These are phyloP conservation scores for Heliconius nattereri DNA, from an alignment of 1,140 invertebrate genomes.

Conservation along the genomic window DNA sequence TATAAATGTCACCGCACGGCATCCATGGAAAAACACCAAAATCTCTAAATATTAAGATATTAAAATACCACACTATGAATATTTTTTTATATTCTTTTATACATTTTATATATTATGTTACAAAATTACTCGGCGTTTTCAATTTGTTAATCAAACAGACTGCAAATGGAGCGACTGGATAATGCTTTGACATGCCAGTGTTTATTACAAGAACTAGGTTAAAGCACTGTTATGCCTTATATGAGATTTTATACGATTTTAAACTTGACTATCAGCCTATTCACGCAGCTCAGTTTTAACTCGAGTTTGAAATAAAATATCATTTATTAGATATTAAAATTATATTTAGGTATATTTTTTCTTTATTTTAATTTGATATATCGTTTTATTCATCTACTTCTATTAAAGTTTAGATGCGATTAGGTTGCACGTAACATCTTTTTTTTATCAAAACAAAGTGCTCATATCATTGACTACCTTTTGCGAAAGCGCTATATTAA, in stretches of 20 bases:
- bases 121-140: conserved; percentile 19
- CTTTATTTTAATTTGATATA: neutral
- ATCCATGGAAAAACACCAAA: neutral
- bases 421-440: too few relatives aligned
- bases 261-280: neutral
- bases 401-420: too few relatives aligned
- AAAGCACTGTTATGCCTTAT: conserved; percentile 30
- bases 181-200: conserved; percentile 27
- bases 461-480: too few relatives aligned
- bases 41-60: neutral
- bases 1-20: conserved; percentile 16
- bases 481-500: too few relatives aligned
- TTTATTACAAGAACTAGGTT: conserved; percentile 29
- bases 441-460: too few relatives aligned
- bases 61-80: neutral
- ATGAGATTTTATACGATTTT: conserved; percentile 19
- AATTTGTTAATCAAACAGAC: conserved; percentile 29
- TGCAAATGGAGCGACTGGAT: conserved; percentile 25
- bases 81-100: neutral
- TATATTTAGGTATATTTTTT: neutral
- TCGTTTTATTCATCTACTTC: too few relatives aligned
- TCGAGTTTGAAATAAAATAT: neutral
- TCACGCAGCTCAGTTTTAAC: neutral
- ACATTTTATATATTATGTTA: conserved; percentile 8
- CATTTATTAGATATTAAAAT: neutral